Evolutionary conservation across 92 coral and sea anemone species (phyloP), one percentile per base, ranked within the genome.

Genomic region (Porites rus): DNA sequence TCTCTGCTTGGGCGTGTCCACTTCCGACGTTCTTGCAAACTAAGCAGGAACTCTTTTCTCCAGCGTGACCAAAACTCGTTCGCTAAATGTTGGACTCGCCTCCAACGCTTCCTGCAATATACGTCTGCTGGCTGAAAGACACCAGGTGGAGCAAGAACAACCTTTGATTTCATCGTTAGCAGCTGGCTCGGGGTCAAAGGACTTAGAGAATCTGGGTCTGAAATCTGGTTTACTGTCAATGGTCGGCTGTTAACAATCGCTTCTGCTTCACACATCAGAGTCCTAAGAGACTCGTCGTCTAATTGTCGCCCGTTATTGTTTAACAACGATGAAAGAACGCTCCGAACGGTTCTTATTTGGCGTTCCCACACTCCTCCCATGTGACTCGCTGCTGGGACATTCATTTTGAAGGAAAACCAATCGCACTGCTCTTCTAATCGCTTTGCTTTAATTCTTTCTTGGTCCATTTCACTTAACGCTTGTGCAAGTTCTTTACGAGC

Each of bases 321-420:
- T 9, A 88, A 63, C 16, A 89, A 56, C 1, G 92, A 10, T 38
- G 66, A 61, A 1, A 83, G 88, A 9, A 89, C 85, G 72, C 24
- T 89, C 3, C 88, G 80, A 1, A 78, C 85, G 0, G 89, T 69
- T 19, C 86, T 81, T 1, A 89, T 84, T 51, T 89, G 92, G 10
- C 92, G 61, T 75, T 89, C 92, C 92, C 92, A 89, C 1, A 52
- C 73, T 0, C 92, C 89, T 43, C 92, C 92, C 86, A 85, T 85
- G 72, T 90, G 89, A 18, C 93, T 89, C 6, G 92, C 92, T 12
- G 66, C 18, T 17, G 92, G 89, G 13, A 62, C 85, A 71, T 90
- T 90, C 61, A 85, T 61, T 24, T 90, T 79, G 22, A 81, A 31
- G 6, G 65, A 31, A 72, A 61, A 28, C 56, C 75, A 90, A 9